phyloP scores from a whole-genome alignment of 2,113 vertebrate species.

The Lamprotornis superbus region DNA sequence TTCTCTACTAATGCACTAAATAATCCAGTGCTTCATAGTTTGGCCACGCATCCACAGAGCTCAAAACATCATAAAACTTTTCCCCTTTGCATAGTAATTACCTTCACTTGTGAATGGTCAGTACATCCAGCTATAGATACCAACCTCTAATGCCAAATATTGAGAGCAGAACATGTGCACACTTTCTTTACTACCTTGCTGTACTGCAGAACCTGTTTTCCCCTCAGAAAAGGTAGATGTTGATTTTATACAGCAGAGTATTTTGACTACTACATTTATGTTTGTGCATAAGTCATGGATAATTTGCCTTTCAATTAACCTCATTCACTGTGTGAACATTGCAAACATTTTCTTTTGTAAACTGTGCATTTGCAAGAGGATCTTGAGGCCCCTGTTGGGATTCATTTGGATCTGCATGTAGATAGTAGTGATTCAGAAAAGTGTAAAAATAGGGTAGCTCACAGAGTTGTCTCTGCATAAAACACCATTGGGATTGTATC shows the following conservation, averaged over 20 bases:
- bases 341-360: constrained; percentile 28
- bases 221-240: background rate
- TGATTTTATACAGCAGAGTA: background rate
- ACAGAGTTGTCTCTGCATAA: background rate
- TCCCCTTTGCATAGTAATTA: background rate
- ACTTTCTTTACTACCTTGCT: background rate
- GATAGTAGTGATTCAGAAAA: background rate
- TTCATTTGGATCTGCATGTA: background rate
- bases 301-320: constrained; percentile 38
- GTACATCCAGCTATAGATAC: background rate
- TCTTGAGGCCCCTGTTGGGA: constrained; percentile 27
- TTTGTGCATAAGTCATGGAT: background rate
- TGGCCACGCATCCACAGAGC: background rate
- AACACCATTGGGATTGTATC: background rate
- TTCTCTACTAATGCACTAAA: constrained; percentile 23
- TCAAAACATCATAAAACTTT: background rate
- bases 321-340: background rate
- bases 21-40: constrained; percentile 13
- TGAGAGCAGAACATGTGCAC: background rate
- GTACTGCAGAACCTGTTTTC: background rate
- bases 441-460: constrained; percentile 12
- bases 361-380: background rate
- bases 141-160: background rate
- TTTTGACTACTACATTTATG: constrained; percentile 11
- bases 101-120: background rate